Base-by-base conservation (phyloP, 2,797 vertebrate genomes). In the Pipistrellus pipistrellus region DNA sequence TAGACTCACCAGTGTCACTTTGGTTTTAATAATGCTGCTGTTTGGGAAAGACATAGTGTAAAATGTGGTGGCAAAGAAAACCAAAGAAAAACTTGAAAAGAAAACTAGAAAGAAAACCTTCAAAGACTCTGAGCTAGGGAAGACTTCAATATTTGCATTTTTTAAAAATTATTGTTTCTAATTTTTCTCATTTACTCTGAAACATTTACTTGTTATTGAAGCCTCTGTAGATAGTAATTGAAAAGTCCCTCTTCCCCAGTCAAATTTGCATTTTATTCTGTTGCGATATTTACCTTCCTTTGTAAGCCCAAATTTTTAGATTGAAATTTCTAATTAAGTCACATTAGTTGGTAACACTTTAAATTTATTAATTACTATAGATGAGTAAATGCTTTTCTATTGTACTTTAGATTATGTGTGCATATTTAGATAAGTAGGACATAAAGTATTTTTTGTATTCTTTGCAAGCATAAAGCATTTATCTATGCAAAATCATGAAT, bases 401-500 rank as follows among this genome's bases (percentile, higher is more conserved):
- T 73, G 2, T 85, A 66, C 38, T 77, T 9, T 69, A 83, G 25
- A 85, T 90, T 85, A 30, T 86, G 3, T 91, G 17, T 91, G 6
- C 87, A 48, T 90, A 88, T 91, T 80, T 38, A 68, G 35, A 88
- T 20, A 93, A 84, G 78, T 78, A 84, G 46, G 10, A 51, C 78
- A 94, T 90, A 66, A 78, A 92, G 69, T 69, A 27, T 53, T 25
- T 59, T 76, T 84, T 85, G 25, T 89, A 8, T 81, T 89, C 48
- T 90, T 62, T 92, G 23, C 21, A 90, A 88, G 38, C 51, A 64
- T 86, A 75, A 82, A 73, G 2, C 23, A 51, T 94, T 90, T 84
- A 76, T 93, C 66, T 71, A 46, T 87, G 21, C 12, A 96, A 30
- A 90, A 27, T 93, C n/a, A 25, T 87, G n/a, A 94, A 41, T 95